phyloP scores from a whole-genome alignment of 2,888 invertebrate genomes.

The Sesia bembeciformis region DNA sequence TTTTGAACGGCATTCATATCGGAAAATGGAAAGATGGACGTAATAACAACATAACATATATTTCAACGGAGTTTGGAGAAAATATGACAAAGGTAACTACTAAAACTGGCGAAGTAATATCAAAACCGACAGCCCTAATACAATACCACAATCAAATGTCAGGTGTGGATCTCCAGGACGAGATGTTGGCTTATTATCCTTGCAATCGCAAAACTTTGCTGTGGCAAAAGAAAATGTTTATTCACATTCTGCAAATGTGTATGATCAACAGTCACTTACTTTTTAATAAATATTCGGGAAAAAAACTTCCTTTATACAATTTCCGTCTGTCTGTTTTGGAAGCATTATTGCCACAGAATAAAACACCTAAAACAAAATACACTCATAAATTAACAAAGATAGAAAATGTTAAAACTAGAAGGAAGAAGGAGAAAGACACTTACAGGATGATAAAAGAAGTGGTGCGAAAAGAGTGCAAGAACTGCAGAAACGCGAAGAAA shows the following conservation, averaged over 20 bases:
- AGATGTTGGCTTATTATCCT: slow-evolving; percentile 16
- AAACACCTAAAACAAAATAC: not conserved
- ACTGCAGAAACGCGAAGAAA: slow-evolving; percentile 17
- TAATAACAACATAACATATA: slow-evolving; percentile 8
- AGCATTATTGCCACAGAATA: not conserved
- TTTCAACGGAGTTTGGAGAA: slow-evolving; percentile 12
- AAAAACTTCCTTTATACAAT: not conserved
- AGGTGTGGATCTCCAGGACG: slow-evolving; percentile 14
- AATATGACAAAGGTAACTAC: slow-evolving; percentile 8
- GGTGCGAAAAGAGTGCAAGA: slow-evolving; percentile 18
- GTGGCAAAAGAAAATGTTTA: slow-evolving; percentile 13
- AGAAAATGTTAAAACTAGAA: slow-evolving; percentile 11
- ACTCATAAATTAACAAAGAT: slow-evolving; percentile 16
- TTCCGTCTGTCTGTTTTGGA: not conserved
- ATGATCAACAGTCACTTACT: not conserved
- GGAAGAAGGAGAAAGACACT: slow-evolving; percentile 8
- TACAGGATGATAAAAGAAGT: slow-evolving; percentile 12
- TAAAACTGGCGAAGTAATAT: slow-evolving; percentile 9
- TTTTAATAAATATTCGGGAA: not conserved
- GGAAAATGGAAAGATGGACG: slow-evolving; percentile 17
- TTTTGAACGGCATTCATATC: slow-evolving; percentile 15
- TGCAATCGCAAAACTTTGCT: slow-evolving; percentile 13
- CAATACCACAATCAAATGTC: slow-evolving; percentile 16
- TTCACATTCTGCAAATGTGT: slow-evolving; percentile 16
- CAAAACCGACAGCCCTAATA: slow-evolving; percentile 13